Evolutionary conservation across 2,888 invertebrate genomes (phyloP).

Genomic region (Fabriciana adippe): DNA sequence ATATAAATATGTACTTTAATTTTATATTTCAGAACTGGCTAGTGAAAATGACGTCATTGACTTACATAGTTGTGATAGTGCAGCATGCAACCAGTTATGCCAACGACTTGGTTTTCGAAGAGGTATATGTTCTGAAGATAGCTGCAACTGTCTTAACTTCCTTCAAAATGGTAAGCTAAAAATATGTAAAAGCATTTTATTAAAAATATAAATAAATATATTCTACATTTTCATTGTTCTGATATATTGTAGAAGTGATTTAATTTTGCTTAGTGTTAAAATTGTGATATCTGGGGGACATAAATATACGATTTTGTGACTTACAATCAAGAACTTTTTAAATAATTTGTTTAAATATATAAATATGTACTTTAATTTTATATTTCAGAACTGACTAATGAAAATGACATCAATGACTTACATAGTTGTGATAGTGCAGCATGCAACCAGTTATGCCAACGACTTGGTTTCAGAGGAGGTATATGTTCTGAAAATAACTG

Average conservation of each 20-base stretch:
- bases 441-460: slow-evolving; percentile 23
- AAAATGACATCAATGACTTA: neutral
- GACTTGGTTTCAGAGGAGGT: slow-evolving; percentile 3
- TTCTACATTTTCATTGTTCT: too few species aligned
- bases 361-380: too few species aligned
- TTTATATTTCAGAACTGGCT: neutral
- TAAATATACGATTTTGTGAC: too few species aligned
- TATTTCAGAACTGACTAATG: neutral
- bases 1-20: too few species aligned
- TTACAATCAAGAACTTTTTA: too few species aligned
- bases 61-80: slow-evolving; percentile 12
- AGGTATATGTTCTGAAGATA: neutral
- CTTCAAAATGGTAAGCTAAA: neutral
- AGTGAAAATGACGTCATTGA: neutral
- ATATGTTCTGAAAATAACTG: neutral
- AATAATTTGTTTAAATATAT: too few species aligned
- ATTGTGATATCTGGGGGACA: too few species aligned
- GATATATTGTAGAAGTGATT: neutral
- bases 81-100: slow-evolving; percentile 22
- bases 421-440: slow-evolving; percentile 14
- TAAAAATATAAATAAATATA: too few species aligned
- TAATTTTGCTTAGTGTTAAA: too few species aligned
- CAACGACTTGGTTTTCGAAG: slow-evolving; percentile 5
- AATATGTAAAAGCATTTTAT: too few species aligned
- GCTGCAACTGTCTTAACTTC: neutral